Evolutionary conservation across 2,113 vertebrate genomes (phyloP), one percentile per base, ranked within the genome.

Genomic region (Beaufortia kweichowensis): DNA sequence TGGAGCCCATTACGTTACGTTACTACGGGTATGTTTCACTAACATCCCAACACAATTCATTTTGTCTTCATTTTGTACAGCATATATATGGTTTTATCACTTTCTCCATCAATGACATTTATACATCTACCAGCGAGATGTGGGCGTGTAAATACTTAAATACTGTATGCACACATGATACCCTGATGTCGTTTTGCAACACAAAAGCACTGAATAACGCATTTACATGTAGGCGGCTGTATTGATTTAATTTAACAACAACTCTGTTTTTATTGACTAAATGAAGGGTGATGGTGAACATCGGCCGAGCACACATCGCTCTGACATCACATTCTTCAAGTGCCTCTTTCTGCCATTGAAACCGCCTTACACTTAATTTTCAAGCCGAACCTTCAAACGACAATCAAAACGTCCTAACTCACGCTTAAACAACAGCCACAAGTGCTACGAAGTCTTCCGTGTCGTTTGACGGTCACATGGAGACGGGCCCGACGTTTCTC

Each of bases 401-500:
- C 26, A 11, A 24, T 39, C 57, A 31, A 61, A 39, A 56, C 17
- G n/a, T 7, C 15, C 39, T 11, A 66, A 59, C 41, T 72, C 69
- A 3, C 39, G 24, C 57, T 31, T 24, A 28, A 43, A 15, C 55
- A n/a, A 15, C 33, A 43, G 56, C 56, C 55, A 48, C 24, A 7
- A 39, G 2, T 2, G 57, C 9, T 23, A 19, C 19, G 43, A 55
- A 23, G 69, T 41, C 57, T 41, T 50, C 17, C n/a, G 35, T 57
- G 56, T 57, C 43, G 61, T 39, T 64, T 70, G 31, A 46, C 72
- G 53, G 69, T 71, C 76, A 79, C 72, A 76, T 57, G 76, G 74
- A 79, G 74, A 53, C 60, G 76, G 79, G 79, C 86, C 87, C 81
- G 84, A 67, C 79, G 84, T 88, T 64, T 66, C 56, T 19, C 70